phyloP scores from a whole-genome alignment of 53 echinoderm and acorn worm species.

The Zoroaster sp. region DNA sequence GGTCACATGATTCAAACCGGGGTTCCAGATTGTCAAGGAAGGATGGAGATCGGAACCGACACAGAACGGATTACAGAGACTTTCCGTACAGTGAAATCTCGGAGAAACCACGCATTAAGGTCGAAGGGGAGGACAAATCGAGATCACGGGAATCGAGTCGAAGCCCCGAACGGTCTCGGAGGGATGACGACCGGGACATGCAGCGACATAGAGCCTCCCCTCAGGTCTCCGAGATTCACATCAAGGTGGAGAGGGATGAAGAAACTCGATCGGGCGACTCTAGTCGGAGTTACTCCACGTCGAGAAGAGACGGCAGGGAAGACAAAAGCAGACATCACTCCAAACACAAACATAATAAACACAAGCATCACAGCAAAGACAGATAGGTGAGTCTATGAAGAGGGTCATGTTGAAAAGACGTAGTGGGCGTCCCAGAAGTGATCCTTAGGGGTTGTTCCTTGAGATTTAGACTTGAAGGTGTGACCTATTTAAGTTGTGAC shows the following conservation, averaged over 20 bases:
- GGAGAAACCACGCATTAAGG: neutral
- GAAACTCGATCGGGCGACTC: neutral
- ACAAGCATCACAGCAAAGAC: constrained; percentile 25
- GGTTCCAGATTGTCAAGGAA: neutral
- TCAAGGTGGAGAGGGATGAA: constrained; percentile 16
- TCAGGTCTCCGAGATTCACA: neutral
- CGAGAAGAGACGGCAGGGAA: constrained; percentile 14
- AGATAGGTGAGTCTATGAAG: no score
- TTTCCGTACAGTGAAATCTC: neutral
- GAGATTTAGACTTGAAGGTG: no score
- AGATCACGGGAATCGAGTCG: neutral
- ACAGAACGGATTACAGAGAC: no score
- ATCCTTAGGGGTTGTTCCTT: no score
- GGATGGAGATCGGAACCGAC: neutral
- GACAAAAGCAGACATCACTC: constrained; percentile 1
- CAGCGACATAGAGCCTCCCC: neutral
- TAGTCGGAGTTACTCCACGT: constrained; percentile 17
- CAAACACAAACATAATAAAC: constrained; percentile 63
- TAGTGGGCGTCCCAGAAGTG: no score
- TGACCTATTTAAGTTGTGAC: no score
- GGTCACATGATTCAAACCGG: constrained; percentile 1
- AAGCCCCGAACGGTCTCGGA: neutral
- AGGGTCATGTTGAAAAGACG: no score
- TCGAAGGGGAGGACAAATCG: neutral
- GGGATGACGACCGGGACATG: neutral